These are phyloP conservation scores for Trematocara stigmaticum DNA, from an alignment of 2,113 vertebrate species.

Conservation along the genomic window DNA sequence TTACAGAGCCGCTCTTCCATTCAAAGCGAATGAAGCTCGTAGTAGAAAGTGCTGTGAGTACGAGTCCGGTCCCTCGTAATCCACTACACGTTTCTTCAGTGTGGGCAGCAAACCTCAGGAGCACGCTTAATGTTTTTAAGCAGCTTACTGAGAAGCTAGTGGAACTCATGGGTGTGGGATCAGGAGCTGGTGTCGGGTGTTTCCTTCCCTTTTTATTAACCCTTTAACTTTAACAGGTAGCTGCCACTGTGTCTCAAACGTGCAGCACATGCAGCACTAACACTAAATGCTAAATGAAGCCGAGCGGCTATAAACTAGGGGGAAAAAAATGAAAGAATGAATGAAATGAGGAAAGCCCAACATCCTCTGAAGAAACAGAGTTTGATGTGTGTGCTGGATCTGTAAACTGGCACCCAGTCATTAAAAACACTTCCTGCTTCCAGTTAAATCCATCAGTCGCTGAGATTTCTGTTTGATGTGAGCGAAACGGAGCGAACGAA, in stretches of 20 bases:
- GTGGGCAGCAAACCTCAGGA: background rate
- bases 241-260: background rate
- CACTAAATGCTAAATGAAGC: background rate
- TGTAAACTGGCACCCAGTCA: background rate
- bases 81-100: background rate
- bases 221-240: background rate
- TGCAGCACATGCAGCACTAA: background rate
- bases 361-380: background rate
- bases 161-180: background rate
- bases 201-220: background rate
- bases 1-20: background rate
- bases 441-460: background rate
- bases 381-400: background rate
- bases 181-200: background rate
- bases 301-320: background rate
- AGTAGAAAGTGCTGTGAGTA: background rate
- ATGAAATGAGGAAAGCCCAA: background rate
- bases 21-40: background rate
- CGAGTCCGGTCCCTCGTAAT: background rate
- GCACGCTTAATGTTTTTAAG: background rate
- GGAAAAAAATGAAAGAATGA: rapidly evolving
- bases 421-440: background rate
- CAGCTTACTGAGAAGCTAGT: background rate
- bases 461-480: background rate
- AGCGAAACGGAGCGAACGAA: background rate